Percentiles rank a stretch among this genome's conserved stretches.
Conservation (phyloP, 2,888 invertebrate species). For the Cheilosia impressa region DNA sequence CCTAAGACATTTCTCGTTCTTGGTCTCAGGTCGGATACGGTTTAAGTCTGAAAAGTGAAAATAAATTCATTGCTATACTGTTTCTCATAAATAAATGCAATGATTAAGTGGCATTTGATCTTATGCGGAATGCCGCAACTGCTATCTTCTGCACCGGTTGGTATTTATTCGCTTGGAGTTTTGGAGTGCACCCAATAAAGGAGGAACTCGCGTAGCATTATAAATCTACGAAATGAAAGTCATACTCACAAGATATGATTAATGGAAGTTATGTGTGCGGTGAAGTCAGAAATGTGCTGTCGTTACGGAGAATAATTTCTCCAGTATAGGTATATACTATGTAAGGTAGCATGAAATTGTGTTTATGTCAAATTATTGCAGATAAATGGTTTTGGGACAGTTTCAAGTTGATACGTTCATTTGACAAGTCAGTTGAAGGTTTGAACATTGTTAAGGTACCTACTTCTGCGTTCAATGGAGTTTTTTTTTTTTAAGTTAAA, state of each 20-base stretch:
- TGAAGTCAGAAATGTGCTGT: background rate
- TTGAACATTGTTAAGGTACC: no score
- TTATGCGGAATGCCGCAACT: slow-evolving; percentile 7
- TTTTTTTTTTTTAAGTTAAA: no score
- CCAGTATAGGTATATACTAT: background rate
- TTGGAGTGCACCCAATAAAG: slow-evolving; percentile 11
- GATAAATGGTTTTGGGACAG: no score
- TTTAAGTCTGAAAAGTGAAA: slow-evolving; percentile 14
- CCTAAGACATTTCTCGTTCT: background rate
- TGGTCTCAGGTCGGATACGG: background rate
- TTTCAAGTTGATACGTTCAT: no score
- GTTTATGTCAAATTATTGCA: background rate
- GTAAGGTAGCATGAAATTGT: background rate
- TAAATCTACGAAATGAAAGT: slow-evolving; percentile 32
- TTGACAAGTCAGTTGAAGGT: no score
- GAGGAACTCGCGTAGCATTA: slow-evolving; percentile 2
- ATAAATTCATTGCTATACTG: slow-evolving; percentile 14
- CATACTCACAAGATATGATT: slow-evolving; percentile 14
- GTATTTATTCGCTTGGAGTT: background rate
- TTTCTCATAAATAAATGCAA: slow-evolving; percentile 18
- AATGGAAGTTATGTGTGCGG: slow-evolving; percentile 10
- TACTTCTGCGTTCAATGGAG: no score
- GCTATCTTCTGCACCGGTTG: slow-evolving; percentile 10
- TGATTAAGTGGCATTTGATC: slow-evolving; percentile 35
- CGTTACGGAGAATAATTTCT: background rate